Conservation (phyloP, 1,140 invertebrate species). For the Drosophila aff. region DNA sequence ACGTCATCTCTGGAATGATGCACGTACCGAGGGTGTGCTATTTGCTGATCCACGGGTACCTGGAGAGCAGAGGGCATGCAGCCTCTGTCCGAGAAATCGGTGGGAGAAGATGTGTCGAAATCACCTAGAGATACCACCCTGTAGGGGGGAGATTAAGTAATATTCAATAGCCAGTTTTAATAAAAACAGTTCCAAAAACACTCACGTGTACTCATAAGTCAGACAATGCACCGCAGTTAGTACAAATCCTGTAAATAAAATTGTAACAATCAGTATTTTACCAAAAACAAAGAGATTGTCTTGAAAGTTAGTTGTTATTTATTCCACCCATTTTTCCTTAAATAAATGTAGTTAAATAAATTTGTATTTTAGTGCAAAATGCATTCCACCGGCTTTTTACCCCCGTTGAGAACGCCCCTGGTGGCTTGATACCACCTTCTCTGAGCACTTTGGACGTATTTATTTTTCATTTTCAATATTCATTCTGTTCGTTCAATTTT, state of each 20-base stretch:
- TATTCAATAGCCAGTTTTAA: neutral
- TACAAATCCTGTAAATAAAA: neutral
- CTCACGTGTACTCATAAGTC: neutral
- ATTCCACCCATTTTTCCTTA: too few relatives aligned
- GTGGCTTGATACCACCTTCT: neutral
- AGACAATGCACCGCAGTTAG: neutral
- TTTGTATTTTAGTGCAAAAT: neutral
- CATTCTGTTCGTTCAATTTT: slow-evolving; percentile 39
- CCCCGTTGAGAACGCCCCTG: slow-evolving; percentile 13
- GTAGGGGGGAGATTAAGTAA: neutral
- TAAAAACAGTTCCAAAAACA: neutral
- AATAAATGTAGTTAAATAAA: neutral
- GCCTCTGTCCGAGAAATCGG: neutral
- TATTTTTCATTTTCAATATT: slow-evolving; percentile 56
- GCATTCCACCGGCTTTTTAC: neutral
- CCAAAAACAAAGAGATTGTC: neutral
- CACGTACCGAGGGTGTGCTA: neutral
- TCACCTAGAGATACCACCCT: neutral
- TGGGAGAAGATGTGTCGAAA: neutral
- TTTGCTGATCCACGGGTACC: neutral
- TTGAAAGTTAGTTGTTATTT: too few relatives aligned
- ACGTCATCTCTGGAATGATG: neutral
- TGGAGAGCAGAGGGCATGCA: neutral
- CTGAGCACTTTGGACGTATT: slow-evolving; percentile 19
- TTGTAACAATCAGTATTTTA: neutral